Conservation (phyloP, 2,888 invertebrate genomes). For the Prosapia bicincta region DNA sequence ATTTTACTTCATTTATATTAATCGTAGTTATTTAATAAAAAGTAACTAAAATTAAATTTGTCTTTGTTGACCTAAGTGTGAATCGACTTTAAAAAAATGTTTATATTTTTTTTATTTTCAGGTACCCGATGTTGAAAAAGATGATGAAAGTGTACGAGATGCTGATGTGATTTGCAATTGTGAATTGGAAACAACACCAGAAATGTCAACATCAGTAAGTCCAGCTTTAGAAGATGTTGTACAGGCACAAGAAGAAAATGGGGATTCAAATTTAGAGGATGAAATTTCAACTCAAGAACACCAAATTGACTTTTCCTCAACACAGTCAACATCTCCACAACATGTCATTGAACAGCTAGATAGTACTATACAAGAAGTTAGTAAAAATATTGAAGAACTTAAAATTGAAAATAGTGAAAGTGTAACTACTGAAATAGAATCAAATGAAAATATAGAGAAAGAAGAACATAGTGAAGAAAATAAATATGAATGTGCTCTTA, state of each 20-base stretch:
- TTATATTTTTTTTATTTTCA: constrained; percentile 13
- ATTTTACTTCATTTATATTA: no score
- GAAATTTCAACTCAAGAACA: constrained; percentile 15
- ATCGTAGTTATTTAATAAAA: no score
- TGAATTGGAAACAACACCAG: constrained; percentile 26
- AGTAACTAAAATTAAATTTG: no score
- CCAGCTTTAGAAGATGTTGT: constrained; percentile 27
- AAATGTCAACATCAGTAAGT: constrained; percentile 6
- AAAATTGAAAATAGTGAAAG: constrained; percentile 33
- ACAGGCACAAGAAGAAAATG: constrained; percentile 25
- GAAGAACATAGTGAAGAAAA: constrained; percentile 42
- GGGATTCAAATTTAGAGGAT: background rate
- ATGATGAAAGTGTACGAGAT: constrained; percentile 22
- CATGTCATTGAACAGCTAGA: constrained; percentile 11
- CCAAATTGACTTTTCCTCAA: constrained; percentile 20
- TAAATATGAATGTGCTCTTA: constrained; percentile 31
- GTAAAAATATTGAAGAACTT: constrained; percentile 34
- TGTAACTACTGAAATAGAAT: constrained; percentile 46
- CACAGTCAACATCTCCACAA: constrained; percentile 9
- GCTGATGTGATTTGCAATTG: constrained; percentile 31
- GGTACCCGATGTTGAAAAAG: constrained; percentile 30
- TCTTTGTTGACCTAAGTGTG: no score
- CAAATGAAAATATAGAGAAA: constrained; percentile 49
- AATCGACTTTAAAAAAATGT: no score
- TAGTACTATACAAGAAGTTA: constrained; percentile 40